Percentiles rank a stretch among this genome's conserved stretches.
Conservation (phyloP, 1,140 invertebrate species). For the Oncopodura yosiiana region DNA sequence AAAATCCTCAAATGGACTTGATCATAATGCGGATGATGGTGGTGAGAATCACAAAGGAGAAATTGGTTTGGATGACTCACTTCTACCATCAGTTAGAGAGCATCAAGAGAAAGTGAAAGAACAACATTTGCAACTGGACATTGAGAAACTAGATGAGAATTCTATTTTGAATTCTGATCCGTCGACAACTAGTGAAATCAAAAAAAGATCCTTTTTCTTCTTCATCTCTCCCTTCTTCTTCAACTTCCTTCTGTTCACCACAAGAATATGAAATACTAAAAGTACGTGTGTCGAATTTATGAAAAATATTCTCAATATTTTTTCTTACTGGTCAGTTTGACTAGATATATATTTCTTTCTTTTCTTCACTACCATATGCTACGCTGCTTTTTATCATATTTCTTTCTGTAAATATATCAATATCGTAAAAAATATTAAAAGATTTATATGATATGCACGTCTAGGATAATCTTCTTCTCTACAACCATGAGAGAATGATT, state of each 20-base stretch:
- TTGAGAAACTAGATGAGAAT: constrained; percentile 1
- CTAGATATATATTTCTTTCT: too few relatives aligned
- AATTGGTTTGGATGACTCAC: neutral
- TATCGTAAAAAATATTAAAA: neutral
- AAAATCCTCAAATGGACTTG: neutral
- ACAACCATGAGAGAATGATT: constrained; percentile 60
- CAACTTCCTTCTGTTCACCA: constrained; percentile 46
- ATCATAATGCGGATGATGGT: neutral
- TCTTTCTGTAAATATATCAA: neutral
- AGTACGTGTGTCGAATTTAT: constrained; percentile 40
- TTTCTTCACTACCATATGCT: neutral
- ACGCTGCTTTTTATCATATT: neutral
- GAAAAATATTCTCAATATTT: neutral
- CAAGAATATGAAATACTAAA: constrained; percentile 62
- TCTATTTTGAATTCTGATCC: constrained; percentile 19
- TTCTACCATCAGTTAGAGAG: too few relatives aligned
- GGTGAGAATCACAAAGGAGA: neutral
- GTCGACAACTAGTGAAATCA: neutral
- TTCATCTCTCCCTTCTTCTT: neutral
- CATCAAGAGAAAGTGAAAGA: constrained; percentile 10
- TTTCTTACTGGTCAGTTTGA: neutral
- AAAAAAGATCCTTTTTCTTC: constrained; percentile 10
- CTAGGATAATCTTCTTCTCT: constrained; percentile 61
- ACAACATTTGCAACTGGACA: constrained; percentile 8
- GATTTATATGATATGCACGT: constrained; percentile 34